These are phyloP conservation scores for Brachionus sp. DNA, from an alignment of 1,140 invertebrate species.

Conservation along the genomic window DNA sequence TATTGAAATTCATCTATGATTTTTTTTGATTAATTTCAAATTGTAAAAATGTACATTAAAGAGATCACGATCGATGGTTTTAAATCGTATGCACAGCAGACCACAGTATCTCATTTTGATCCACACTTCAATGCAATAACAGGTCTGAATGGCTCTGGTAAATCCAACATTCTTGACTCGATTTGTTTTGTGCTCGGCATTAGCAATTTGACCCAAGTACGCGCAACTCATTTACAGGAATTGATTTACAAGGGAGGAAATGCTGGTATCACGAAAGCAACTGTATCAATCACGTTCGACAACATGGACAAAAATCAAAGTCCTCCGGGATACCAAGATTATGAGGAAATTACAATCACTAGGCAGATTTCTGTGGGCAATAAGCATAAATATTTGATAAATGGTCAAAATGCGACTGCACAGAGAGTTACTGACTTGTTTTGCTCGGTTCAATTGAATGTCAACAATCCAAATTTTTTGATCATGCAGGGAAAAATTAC, in stretches of 20 bases:
- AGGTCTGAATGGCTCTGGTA: conserved; percentile 93
- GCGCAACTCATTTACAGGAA: conserved; percentile 83
- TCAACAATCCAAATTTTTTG: conserved; percentile 98
- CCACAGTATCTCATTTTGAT: conserved; percentile 90
- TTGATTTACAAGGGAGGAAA: conserved; percentile 96
- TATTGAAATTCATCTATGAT: background rate
- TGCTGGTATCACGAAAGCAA: conserved; percentile 89
- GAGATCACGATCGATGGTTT: conserved; percentile 92
- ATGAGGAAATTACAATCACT: conserved; percentile 86
- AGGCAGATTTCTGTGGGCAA: conserved; percentile 68
- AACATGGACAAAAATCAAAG: conserved; percentile 77
- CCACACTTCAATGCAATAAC: conserved; percentile 95
- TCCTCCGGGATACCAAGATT: conserved; percentile 86
- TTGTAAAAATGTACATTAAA: conserved; percentile 80
- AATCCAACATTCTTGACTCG: conserved; percentile 95
- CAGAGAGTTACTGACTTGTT: conserved; percentile 89
- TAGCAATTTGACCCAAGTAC: conserved; percentile 82
- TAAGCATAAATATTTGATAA: conserved; percentile 86
- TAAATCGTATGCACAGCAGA: conserved; percentile 91
- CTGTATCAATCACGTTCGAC: conserved; percentile 91
- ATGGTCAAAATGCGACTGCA: conserved; percentile 83
- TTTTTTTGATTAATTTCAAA: background rate
- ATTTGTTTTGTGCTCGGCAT: conserved; percentile 97
- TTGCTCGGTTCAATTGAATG: conserved; percentile 90
- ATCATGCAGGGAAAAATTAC: conserved; percentile 99